Base-by-base conservation (phyloP, 2,797 vertebrate species). In the Tangara arthus region DNA sequence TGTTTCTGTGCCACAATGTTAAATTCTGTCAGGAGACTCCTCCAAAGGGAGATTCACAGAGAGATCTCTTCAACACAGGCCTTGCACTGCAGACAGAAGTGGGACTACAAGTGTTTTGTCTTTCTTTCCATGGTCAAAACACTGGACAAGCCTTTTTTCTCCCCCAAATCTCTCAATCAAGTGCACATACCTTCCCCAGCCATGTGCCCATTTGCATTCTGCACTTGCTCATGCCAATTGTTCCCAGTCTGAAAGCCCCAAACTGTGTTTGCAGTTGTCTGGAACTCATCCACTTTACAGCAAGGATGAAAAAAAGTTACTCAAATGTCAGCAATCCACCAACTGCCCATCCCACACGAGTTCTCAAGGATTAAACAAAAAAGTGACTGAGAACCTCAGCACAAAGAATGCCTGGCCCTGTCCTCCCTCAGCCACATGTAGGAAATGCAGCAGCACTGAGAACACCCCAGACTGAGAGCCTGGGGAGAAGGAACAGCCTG, bases 251-350 rank as follows among this genome's bases (percentile, higher is more conserved):
- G 84, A 95, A 96, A 95, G 89, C 89, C 82, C 64, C 89, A 93
- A 83, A 94, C 82, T 87, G 76, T 90, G 65, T 73, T 71, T 81
- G 91, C 76, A 83, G 76, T 64, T 15, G 82, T 41, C 95, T 95
- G 95, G 94, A 96, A 94, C 82, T 94, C 80, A 64, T 88, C 93
- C 94, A 95, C 94, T 94, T 94, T 91, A 83, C 65, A 96, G 55
- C 65, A 83, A 90, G 59, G 79, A 96, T 10, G 27, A 93, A 81
- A 88, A 88, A 91, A 94, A 78, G 72, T 83, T 82, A 47, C 90
- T 95, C 80, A 94, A 88, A 93, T 79, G 93, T 93, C 96, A 96
- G 93, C 95, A 94, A 84, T 81, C 85, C 66, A 78, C 72, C 59
- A 63, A 86, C 76, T 83, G 66, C 87, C 85, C 93, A 95, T 95